These are phyloP conservation scores for Poliocrania exsul DNA, from an alignment of 2,797 vertebrate species.

Conservation along the genomic window DNA sequence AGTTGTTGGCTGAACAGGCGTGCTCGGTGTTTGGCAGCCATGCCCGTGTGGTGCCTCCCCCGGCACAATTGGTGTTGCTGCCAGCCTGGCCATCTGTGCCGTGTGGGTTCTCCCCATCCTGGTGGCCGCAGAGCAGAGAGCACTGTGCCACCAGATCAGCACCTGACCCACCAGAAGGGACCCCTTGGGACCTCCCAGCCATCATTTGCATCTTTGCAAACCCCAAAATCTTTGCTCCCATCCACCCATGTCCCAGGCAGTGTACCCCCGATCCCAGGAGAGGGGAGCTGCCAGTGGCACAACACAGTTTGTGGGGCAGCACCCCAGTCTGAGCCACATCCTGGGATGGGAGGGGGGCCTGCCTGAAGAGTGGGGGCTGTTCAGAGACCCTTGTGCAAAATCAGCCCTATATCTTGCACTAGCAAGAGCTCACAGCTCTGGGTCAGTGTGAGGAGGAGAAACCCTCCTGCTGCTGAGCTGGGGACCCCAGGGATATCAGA, in stretches of 20 bases:
- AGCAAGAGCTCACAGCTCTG: fast-evolving
- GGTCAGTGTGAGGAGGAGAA: background rate
- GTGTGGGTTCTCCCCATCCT: background rate
- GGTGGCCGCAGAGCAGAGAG: background rate
- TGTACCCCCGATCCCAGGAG: fast-evolving
- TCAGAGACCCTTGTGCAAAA: background rate
- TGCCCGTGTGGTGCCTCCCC: conserved; percentile 57
- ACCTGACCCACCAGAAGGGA: fast-evolving
- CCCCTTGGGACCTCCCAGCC: background rate
- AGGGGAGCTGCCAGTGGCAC: background rate
- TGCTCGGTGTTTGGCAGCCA: conserved; percentile 25
- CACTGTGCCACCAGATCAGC: background rate
- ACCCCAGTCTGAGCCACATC: background rate
- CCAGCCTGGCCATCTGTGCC: conserved; percentile 58
- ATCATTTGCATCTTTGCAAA: background rate
- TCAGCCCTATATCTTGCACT: fast-evolving
- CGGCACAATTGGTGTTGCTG: background rate
- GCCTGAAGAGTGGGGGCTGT: fast-evolving
- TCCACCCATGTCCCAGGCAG: fast-evolving
- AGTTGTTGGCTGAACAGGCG: conserved; percentile 37
- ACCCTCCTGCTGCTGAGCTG: background rate
- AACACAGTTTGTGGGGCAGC: background rate
- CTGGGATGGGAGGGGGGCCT: fast-evolving
- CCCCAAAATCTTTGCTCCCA: background rate
- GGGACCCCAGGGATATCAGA: fast-evolving